These are phyloP conservation scores for Orthosia incerta DNA, from an alignment of 2,888 invertebrate genomes.

Conservation along the genomic window DNA sequence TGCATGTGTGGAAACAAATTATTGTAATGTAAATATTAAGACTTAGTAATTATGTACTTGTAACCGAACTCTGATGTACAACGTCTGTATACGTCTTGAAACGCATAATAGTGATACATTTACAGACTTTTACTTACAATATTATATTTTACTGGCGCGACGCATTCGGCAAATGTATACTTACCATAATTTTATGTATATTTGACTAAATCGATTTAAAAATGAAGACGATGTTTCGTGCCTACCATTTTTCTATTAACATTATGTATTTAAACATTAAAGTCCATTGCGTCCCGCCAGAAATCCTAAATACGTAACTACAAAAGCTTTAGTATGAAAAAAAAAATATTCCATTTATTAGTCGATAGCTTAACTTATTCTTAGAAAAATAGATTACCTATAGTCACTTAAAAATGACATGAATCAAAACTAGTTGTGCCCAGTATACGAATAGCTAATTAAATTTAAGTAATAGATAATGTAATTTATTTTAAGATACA, in stretches of 20 bases:
- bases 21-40: slow-evolving; percentile 82
- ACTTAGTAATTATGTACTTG: slow-evolving; percentile 79
- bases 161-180: slow-evolving; percentile 65
- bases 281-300: slow-evolving; percentile 75
- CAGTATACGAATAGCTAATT: slow-evolving; percentile 91
- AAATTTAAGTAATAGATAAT: slow-evolving; percentile 83
- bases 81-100: slow-evolving; percentile 89
- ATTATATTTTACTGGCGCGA: slow-evolving; percentile 75
- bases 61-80: slow-evolving; percentile 90
- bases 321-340: slow-evolving; percentile 89
- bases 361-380: slow-evolving; percentile 90
- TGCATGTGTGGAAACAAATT: slow-evolving; percentile 65
- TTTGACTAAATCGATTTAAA: slow-evolving; percentile 63
- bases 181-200: slow-evolving; percentile 64
- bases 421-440: slow-evolving; percentile 91
- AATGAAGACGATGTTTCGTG: slow-evolving; percentile 64
- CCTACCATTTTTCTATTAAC: slow-evolving; percentile 67
- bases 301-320: slow-evolving; percentile 87
- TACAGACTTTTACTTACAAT: slow-evolving; percentile 76
- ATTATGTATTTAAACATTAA: slow-evolving; percentile 57
- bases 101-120: slow-evolving; percentile 78
- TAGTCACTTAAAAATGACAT: slow-evolving; percentile 90
- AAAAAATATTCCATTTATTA: slow-evolving; percentile 89
- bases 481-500: slow-evolving; percentile 91
- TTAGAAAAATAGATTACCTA: slow-evolving; percentile 89